Base-by-base conservation (phyloP, 2,888 invertebrate genomes). In the Lithodes maja region DNA sequence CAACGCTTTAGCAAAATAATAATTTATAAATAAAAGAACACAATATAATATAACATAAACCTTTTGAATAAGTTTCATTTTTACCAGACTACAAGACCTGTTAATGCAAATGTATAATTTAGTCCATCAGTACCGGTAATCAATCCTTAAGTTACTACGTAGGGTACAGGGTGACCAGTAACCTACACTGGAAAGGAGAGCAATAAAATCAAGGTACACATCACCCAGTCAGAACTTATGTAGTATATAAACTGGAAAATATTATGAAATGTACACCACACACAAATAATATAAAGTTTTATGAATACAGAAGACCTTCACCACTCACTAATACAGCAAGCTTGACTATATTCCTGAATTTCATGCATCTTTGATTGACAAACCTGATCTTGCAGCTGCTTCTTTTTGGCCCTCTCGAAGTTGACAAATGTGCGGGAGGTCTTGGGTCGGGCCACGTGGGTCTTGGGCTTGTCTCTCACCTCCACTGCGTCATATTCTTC, bases 371-470 rank as follows among this genome's bases (percentile, higher is more conserved):
- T 33, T 33, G 33, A 33, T 33, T 33, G 7, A 53, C 87, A 68
- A 9, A 88, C 88, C 83, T 88, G 88, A 12, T 83, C 84, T 61
- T 93, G 92, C 92, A 93, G 92, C 86, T 94, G 93, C 77, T 91
- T 91, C 87, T 92, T 91, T 90, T 90, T 91, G 54, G 93, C 92
- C 81, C 92, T 93, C 9, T 92, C 92, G 91, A 93, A 93, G 87
- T 93, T 93, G 78, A 92, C 92, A 94, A 94, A 92, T 33, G 86
- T 90, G 55, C 85, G 91, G 55, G 89, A 86, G 54, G 92, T 91
- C 53, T 94, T 89, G 95, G 95, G 92, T 95, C 95, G 91, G 55
- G 77, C 55, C 71, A 68, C 49, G 49, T 55, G 52, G 5, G 80
- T 17, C n/a, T 54, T 69, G 3, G 81, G 75, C 9, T 82, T 81